Conservation (phyloP, 2,888 invertebrate species). For the Blera fallax region DNA sequence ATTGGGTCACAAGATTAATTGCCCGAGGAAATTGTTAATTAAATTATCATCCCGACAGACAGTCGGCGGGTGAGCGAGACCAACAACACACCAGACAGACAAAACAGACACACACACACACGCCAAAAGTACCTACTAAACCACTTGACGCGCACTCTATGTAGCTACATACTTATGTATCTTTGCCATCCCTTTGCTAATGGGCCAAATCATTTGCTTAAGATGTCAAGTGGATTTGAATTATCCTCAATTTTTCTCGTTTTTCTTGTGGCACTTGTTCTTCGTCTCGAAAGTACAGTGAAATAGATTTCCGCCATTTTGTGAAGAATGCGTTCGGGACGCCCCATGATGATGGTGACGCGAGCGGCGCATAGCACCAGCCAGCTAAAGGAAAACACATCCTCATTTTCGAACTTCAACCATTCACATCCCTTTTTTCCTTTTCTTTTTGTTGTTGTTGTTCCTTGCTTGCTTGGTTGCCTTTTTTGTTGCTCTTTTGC, state of each 20-base stretch:
- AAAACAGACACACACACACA: neutral
- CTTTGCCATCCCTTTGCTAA: slow-evolving; percentile 60
- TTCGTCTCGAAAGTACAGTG: neutral
- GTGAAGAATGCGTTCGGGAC: slow-evolving; percentile 45
- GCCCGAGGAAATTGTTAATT: slow-evolving; percentile 79
- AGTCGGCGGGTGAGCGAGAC: slow-evolving; percentile 62
- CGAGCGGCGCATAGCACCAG: slow-evolving; percentile 34
- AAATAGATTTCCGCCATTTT: slow-evolving; percentile 71
- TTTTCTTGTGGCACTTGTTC: slow-evolving; percentile 39
- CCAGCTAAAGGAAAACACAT: slow-evolving; percentile 56
- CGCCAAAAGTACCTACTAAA: slow-evolving; percentile 39
- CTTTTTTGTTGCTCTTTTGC: slow-evolving; percentile 24
- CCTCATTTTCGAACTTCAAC: slow-evolving; percentile 64
- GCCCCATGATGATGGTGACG: slow-evolving; percentile 67
- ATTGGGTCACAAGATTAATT: slow-evolving; percentile 78
- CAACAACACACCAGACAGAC: slow-evolving; percentile 19
- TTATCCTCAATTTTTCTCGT: slow-evolving; percentile 22
- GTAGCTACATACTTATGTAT: neutral
- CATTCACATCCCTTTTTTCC: slow-evolving; percentile 72
- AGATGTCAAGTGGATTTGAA: slow-evolving; percentile 70
- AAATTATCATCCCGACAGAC: slow-evolving; percentile 76
- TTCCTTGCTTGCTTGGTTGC: slow-evolving; percentile 33
- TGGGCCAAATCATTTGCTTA: slow-evolving; percentile 72
- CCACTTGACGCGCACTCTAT: slow-evolving; percentile 63
- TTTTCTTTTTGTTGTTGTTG: slow-evolving; percentile 47